Evolutionary conservation across 23 tunicate genomes (phyloP).

Genomic region (Clavelina lepadiformis): DNA sequence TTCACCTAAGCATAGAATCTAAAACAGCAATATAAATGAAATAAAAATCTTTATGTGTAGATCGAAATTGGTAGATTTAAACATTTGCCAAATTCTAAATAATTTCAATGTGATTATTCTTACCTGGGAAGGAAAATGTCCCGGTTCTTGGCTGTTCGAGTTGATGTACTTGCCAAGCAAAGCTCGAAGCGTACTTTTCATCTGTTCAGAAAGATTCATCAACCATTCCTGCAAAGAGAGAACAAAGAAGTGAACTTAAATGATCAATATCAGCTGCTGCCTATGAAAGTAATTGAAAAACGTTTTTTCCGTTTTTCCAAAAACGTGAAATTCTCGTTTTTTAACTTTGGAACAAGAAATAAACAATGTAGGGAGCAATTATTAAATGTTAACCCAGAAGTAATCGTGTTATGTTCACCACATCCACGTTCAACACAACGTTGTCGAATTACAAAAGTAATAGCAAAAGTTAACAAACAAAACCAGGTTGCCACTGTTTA

Average conservation of each 20-base stretch:
- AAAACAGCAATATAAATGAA: background rate
- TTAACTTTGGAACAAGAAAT: too few species aligned
- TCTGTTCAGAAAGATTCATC: slow-evolving; percentile 61
- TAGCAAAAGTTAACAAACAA: background rate
- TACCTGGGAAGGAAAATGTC: slow-evolving; percentile 80
- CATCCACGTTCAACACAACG: too few species aligned
- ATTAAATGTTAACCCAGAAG: too few species aligned
- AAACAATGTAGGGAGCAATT: too few species aligned
- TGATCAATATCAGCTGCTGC: background rate
- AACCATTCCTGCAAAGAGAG: slow-evolving; percentile 53
- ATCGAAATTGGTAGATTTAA: background rate
- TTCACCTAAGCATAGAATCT: slow-evolving; percentile 76
- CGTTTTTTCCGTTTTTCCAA: too few species aligned
- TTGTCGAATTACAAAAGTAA: too few species aligned
- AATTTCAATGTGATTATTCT: background rate
- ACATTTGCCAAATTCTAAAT: background rate
- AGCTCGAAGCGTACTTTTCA: slow-evolving; percentile 47
- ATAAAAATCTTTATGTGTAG: background rate
- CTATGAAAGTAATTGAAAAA: too few species aligned
- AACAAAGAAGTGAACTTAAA: background rate
- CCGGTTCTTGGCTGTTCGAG: slow-evolving; percentile 41
- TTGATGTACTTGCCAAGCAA: slow-evolving; percentile 26
- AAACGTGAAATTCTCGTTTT: too few species aligned
- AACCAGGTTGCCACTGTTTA: too few species aligned
- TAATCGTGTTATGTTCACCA: too few species aligned